Conservation (phyloP, 2,888 invertebrate genomes). For the Chydorus sphaericus region DNA sequence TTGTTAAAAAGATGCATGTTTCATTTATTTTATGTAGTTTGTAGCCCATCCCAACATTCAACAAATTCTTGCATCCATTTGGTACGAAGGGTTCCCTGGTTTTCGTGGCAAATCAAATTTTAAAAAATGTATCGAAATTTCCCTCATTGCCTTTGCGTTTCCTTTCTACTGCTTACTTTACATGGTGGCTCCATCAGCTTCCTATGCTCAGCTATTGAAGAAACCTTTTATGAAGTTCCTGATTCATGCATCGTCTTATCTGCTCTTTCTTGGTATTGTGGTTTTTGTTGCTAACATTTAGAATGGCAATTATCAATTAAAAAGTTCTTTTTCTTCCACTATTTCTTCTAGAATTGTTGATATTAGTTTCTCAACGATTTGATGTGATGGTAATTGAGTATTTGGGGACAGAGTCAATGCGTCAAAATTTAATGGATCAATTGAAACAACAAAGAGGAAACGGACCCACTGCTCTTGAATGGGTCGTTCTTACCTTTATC, state of each 20-base stretch:
- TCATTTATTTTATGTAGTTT: no score
- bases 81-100: slow-evolving; percentile 91
- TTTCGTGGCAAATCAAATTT: slow-evolving; percentile 49
- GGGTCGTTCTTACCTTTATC: no score
- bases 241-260: slow-evolving; percentile 82
- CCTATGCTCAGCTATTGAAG: slow-evolving; percentile 64
- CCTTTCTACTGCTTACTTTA: slow-evolving; percentile 76
- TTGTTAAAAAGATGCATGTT: neutral
- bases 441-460: slow-evolving; percentile 63
- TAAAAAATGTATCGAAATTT: slow-evolving; percentile 37
- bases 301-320: no score
- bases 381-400: slow-evolving; percentile 58
- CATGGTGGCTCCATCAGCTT: slow-evolving; percentile 67
- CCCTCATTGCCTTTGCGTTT: slow-evolving; percentile 63
- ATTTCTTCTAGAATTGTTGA: slow-evolving; percentile 55
- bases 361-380: slow-evolving; percentile 80
- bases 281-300: neutral
- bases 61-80: slow-evolving; percentile 74
- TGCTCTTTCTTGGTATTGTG: slow-evolving; percentile 68
- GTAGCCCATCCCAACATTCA: slow-evolving; percentile 93
- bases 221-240: slow-evolving; percentile 96
- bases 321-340: neutral
- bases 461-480: slow-evolving; percentile 67
- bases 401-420: slow-evolving; percentile 56
- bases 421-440: slow-evolving; percentile 43